These are phyloP conservation scores for Tadarida brasiliensis DNA, from an alignment of 2,797 vertebrate species.

Conservation along the genomic window DNA sequence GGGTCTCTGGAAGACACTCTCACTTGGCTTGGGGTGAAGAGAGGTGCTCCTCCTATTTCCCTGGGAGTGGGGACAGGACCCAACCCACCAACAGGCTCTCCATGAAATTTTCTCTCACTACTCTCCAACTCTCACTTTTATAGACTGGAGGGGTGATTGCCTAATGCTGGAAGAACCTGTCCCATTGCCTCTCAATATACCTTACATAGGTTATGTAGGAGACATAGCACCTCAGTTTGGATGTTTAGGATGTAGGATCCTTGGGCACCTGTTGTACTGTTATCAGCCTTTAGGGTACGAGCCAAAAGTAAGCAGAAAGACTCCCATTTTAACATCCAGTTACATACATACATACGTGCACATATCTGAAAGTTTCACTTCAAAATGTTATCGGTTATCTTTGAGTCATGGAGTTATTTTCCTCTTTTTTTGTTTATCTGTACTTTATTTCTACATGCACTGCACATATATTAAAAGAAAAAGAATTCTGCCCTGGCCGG, in stretches of 20 bases:
- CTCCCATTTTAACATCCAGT: not conserved
- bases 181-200: not conserved
- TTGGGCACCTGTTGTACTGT: not conserved
- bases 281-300: not conserved
- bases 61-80: not conserved
- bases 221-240: not conserved
- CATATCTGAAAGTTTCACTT: not conserved
- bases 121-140: not conserved
- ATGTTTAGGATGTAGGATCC: not conserved
- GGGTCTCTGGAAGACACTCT: not conserved
- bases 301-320: not conserved
- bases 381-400: not conserved
- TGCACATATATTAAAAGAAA: not conserved
- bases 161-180: not conserved
- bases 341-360: not conserved
- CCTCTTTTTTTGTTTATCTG: slow-evolving; percentile 15
- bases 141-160: not conserved
- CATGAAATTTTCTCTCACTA: not conserved
- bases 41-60: not conserved
- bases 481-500: too few species aligned
- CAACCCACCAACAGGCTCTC: not conserved
- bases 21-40: not conserved
- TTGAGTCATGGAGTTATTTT: not conserved
- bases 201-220: not conserved
- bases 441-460: not conserved